Conservation (phyloP, 1,140 invertebrate genomes). For the Nebria ingens region DNA sequence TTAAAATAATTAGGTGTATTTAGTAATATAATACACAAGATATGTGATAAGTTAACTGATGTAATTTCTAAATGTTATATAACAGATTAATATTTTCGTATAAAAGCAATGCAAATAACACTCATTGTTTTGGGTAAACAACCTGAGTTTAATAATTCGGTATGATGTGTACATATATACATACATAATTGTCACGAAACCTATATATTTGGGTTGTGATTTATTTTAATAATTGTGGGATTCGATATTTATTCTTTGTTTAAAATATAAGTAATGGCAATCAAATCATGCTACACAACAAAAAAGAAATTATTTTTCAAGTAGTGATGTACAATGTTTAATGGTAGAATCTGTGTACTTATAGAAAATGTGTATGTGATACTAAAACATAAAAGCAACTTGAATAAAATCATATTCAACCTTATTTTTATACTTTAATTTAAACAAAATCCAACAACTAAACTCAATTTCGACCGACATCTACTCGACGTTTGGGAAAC, state of each 20-base stretch:
- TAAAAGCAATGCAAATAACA: neutral
- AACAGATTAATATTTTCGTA: slow-evolving; percentile 7
- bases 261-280: neutral
- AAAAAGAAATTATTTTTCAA: neutral
- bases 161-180: neutral
- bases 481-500: too few relatives aligned
- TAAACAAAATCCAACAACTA: neutral
- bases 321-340: neutral
- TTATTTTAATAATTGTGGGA: neutral
- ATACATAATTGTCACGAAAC: neutral
- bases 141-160: neutral
- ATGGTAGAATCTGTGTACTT: neutral
- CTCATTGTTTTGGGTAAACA: neutral
- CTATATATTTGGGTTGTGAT: neutral
- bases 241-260: neutral
- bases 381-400: neutral
- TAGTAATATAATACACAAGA: neutral
- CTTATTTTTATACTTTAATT: neutral
- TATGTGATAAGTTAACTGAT: slow-evolving; percentile 4
- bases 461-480: neutral
- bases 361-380: slow-evolving; percentile 1
- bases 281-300: neutral
- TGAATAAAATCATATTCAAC: slow-evolving; percentile 7
- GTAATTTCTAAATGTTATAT: slow-evolving; percentile 6
- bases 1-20: too few relatives aligned